Base-by-base conservation (phyloP, 2,797 vertebrate genomes). In the Malacoraja senta region DNA sequence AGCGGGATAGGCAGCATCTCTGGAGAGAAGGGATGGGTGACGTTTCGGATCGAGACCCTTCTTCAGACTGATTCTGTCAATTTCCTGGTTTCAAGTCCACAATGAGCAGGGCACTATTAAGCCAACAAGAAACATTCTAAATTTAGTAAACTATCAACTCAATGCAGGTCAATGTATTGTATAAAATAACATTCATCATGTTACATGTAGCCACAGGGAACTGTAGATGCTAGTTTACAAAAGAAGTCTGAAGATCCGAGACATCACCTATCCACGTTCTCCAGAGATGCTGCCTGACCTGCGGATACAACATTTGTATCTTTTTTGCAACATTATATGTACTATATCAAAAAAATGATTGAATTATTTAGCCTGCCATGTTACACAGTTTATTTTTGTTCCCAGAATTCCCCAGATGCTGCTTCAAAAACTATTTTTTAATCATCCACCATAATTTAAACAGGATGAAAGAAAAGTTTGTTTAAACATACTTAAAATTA, bases 401-500 rank as follows among this genome's bases (percentile, higher is more conserved):
- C 93, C 93, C 86, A 83, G 81, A 93, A 94, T 94, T 96, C 95
- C 94, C 95, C 95, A 96, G 95, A 93, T 94, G 81, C 94, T 94
- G 93, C 93, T 94, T 94, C 94, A 94, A 95, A 95, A 44, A 38
- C 13, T 76, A 92, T 76, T 95, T 91, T 94, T 83, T 95, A 95
- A 95, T 95, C 95, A 95, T 96, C 96, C 96, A 96, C 95, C 95
- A 94, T 94, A 97, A 96, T 96, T 97, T 98, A 98, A 98, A 98
- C 96, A 97, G 97, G 97, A 98, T 97, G 97, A 96, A 94, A 94
- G 97, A 97, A 97, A 95, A 96, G 97, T 97, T 98, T 98, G 97
- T 98, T 98, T 98, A 97, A 97, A 97, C 97, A 96, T 97, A 96
- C 96, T 95, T 96, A 96, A 96, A 96, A 96, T 96, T 96, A 95